phyloP scores from a whole-genome alignment of 2,797 vertebrate species.

The Bradypodion ventrale region DNA sequence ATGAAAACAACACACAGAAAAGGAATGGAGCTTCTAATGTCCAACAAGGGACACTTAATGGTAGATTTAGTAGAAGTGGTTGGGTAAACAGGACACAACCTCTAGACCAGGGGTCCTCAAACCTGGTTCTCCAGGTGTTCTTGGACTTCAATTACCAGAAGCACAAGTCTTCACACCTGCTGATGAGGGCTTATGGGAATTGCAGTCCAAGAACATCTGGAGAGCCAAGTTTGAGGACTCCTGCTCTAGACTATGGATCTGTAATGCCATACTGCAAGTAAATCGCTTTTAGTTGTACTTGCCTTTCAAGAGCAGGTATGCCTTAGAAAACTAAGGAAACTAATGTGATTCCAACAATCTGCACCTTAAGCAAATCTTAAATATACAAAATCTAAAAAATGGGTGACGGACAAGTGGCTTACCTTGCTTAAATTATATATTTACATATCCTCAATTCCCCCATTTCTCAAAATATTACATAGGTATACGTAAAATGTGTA shows the following conservation, averaged over 20 bases:
- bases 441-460: not conserved
- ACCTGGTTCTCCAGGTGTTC: too few relatives aligned
- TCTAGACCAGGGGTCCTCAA: too few relatives aligned
- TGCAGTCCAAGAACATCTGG: too few relatives aligned
- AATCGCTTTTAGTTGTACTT: not conserved
- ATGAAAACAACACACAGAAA: not conserved
- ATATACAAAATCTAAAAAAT: slow-evolving; percentile 31
- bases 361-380: slow-evolving; percentile 8
- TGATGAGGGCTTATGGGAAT: too few relatives aligned
- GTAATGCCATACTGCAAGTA: not conserved
- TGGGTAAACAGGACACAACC: not conserved
- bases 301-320: not conserved
- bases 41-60: not conserved
- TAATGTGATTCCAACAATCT: not conserved
- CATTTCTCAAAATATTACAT: slow-evolving; percentile 19
- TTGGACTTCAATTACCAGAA: too few relatives aligned
- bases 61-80: not conserved
- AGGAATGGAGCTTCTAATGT: not conserved
- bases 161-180: too few relatives aligned
- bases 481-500: slow-evolving; percentile 7
- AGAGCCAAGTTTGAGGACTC: too few relatives aligned
- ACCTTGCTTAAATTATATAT: not conserved
- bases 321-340: not conserved
- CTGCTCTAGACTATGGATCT: too few relatives aligned
- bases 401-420: not conserved